phyloP scores from a whole-genome alignment of 2,797 vertebrate species.

The Phataginus tetradactyla region DNA sequence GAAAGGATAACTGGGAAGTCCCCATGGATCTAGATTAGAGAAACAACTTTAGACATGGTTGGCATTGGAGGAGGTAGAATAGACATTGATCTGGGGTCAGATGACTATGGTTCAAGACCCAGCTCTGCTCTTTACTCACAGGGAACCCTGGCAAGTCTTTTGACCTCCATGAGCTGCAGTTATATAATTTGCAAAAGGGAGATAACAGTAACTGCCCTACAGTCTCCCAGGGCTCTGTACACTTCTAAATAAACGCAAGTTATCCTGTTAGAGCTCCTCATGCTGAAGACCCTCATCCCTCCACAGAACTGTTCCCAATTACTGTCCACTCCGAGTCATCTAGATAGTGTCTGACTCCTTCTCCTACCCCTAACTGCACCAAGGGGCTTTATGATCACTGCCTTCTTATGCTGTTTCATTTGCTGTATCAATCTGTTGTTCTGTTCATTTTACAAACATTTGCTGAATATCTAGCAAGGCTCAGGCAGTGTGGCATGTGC shows the following conservation, averaged over 20 bases:
- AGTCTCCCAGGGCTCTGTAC: neutral
- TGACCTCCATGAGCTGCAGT: neutral
- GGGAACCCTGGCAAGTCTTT: neutral
- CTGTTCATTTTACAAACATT: neutral
- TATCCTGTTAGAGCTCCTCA: neutral
- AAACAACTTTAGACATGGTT: neutral
- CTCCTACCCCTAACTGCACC: neutral
- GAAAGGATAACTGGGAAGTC: neutral
- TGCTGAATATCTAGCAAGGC: neutral
- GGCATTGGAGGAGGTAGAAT: neutral
- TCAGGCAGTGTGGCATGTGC: neutral
- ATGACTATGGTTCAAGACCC: neutral
- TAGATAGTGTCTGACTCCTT: neutral
- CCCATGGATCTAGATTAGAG: neutral
- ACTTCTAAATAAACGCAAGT: neutral
- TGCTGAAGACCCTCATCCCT: neutral
- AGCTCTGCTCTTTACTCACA: neutral
- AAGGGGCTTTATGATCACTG: neutral
- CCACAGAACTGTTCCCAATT: neutral
- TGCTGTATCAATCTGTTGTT: neutral
- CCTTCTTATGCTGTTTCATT: neutral
- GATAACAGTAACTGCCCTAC: neutral
- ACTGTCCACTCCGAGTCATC: neutral
- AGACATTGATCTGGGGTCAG: neutral
- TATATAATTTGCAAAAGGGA: neutral